These are phyloP conservation scores for Squalus acanthias DNA, from an alignment of 2,797 vertebrate species.

Conservation along the genomic window DNA sequence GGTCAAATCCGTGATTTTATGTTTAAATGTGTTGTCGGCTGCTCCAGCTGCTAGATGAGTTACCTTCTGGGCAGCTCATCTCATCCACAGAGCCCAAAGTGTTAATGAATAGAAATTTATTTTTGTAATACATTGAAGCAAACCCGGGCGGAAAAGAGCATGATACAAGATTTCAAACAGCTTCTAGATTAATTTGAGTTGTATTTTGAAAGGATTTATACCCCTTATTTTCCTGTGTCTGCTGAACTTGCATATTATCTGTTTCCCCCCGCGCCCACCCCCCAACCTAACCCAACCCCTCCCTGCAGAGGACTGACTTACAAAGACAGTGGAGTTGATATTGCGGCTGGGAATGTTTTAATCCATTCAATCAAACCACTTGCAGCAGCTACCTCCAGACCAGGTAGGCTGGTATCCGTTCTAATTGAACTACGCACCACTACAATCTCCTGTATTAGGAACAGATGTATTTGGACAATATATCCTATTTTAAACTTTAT, in stretches of 20 bases:
- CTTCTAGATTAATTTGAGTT: not conserved
- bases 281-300: conserved; percentile 31
- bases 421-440: not conserved
- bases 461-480: not conserved
- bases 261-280: conserved; percentile 4
- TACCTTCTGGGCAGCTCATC: not conserved
- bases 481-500: not conserved
- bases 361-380: conserved; percentile 88
- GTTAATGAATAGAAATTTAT: not conserved
- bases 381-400: conserved; percentile 80
- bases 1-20: not conserved
- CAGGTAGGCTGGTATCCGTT: conserved; percentile 62
- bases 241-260: conserved; percentile 30
- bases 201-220: not conserved
- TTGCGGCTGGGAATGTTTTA: conserved; percentile 85
- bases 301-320: conserved; percentile 80
- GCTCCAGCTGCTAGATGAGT: not conserved
- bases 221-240: not conserved
- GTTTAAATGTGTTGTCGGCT: not conserved
- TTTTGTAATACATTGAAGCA: not conserved
- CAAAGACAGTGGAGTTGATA: conserved; percentile 90
- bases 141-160: not conserved
- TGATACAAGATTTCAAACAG: not conserved
- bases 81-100: not conserved
- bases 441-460: not conserved